Evolutionary conservation across 1,140 invertebrate species (phyloP).

Genomic region (Drosophila repletoides): DNA sequence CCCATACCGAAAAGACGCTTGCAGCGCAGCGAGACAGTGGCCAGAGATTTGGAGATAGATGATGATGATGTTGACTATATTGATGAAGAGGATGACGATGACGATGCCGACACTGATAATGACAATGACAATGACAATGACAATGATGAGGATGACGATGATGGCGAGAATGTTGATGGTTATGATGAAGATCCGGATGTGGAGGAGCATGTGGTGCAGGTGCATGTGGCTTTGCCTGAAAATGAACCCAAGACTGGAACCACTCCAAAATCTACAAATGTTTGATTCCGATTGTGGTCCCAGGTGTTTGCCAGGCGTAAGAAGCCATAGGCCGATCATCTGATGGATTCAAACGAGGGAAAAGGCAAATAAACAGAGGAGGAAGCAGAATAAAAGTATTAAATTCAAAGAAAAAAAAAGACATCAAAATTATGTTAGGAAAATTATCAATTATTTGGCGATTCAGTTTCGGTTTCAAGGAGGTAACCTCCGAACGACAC

Average conservation of each 20-base stretch:
- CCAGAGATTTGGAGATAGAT: constrained; percentile 62
- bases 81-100: too few species aligned
- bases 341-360: too few species aligned
- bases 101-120: constrained; percentile 12
- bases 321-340: constrained; percentile 35
- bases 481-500: constrained; percentile 10
- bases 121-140: constrained; percentile 32
- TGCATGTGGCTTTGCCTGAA: constrained; percentile 47
- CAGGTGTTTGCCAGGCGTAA: constrained; percentile 69
- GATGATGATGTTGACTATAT: constrained; percentile 16
- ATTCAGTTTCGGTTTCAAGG: constrained; percentile 71
- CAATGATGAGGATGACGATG: constrained; percentile 21
- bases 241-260: constrained; percentile 40
- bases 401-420: neutral
- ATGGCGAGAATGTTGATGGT: too few species aligned
- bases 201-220: constrained; percentile 60
- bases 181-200: neutral
- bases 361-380: neutral
- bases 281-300: constrained; percentile 76
- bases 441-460: constrained; percentile 28
- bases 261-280: constrained; percentile 56
- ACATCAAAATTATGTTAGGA: neutral
- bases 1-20: constrained; percentile 46
- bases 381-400: neutral
- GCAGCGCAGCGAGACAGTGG: constrained; percentile 71